Percentiles rank a stretch among this genome's conserved stretches.
These are phyloP conservation scores for Myripristis jacobus DNA, from an alignment of 2,797 vertebrate genomes.

Conservation along the genomic window DNA sequence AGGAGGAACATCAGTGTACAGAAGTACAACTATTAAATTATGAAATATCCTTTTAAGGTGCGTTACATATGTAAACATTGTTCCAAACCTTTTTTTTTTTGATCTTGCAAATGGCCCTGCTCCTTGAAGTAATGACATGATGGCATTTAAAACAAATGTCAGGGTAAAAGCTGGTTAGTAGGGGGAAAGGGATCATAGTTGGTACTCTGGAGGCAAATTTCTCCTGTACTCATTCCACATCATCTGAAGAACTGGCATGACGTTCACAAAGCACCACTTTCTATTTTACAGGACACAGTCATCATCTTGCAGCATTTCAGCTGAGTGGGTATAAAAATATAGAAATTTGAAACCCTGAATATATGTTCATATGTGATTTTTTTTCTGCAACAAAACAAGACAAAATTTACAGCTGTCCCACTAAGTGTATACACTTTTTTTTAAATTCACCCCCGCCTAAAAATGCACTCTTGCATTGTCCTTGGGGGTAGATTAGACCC, in stretches of 20 bases:
- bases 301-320: constrained; percentile 81
- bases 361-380: constrained; percentile 82
- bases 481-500: constrained; percentile 64
- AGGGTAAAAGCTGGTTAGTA: constrained; percentile 74
- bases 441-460: constrained; percentile 63
- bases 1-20: constrained; percentile 51
- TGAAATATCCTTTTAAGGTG: constrained; percentile 68
- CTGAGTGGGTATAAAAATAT: constrained; percentile 87
- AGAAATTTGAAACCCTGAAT: constrained; percentile 86
- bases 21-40: constrained; percentile 50
- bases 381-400: constrained; percentile 76
- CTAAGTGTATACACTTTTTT: constrained; percentile 65
- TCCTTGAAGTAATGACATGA: constrained; percentile 53
- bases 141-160: constrained; percentile 61
- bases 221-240: constrained; percentile 61
- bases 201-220: constrained; percentile 63
- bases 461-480: constrained; percentile 69
- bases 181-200: constrained; percentile 64
- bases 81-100: constrained; percentile 57
- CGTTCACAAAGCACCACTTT: constrained; percentile 75
- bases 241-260: constrained; percentile 70
- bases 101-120: constrained; percentile 51
- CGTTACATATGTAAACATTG: constrained; percentile 60
- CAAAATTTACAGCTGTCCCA: constrained; percentile 78
- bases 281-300: constrained; percentile 74